Base-by-base conservation (phyloP, 2,797 vertebrate species). In the Trichosurus vulpecula region DNA sequence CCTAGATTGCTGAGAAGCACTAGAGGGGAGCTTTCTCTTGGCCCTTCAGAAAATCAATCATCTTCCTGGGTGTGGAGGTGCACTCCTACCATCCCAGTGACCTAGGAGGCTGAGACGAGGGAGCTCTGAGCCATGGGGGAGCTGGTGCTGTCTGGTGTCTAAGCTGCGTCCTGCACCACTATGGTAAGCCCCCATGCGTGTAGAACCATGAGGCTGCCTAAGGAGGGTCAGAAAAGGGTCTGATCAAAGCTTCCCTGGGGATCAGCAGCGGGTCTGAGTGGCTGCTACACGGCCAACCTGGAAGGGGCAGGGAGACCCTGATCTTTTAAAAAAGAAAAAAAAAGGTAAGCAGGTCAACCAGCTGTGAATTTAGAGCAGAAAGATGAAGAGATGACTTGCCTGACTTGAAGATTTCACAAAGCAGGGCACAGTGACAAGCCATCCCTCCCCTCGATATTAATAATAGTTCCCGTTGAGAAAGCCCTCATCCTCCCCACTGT, bases 101-200 rank as follows among this genome's bases (percentile, higher is more conserved):
- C 22, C 74, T 27, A 25, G 74, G 41, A 51, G 22, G 22, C 41
- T 9, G n/a, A 22, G n/a, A 66, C 6, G 16, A 35, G 16, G 35
- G n/a, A 41, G n/a, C 9, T 25, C 6, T 25, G 22, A 9, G 19
- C 22, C 16, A 25, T 0, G 0, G 66, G 0, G n/a, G 8, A 81
- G 8, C 74, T 10, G 22, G n/a, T 41, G 66, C 19, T 19, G 16
- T 16, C 13, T 35, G 16, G 35, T 74, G 61, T 9, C 16, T 74
- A 25, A 41, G 66, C 6, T 2, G 9, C 16, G n/a, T 74, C 19
- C 14, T 6, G 61, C 35, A 10, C n/a, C n/a, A 47, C 2, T 41
- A 47, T 10, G 66, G 8, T 3, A n/a, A 41, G n/a, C n/a, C 74
- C 74, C 41, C 74, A 47, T 81, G n/a, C 81, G 41, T 47, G 41